A percentile compares a stretch with the other conserved stretches of the same genome.
These are phyloP conservation scores for Netelia melanura DNA, from an alignment of 2,888 invertebrate species.

Conservation along the genomic window DNA sequence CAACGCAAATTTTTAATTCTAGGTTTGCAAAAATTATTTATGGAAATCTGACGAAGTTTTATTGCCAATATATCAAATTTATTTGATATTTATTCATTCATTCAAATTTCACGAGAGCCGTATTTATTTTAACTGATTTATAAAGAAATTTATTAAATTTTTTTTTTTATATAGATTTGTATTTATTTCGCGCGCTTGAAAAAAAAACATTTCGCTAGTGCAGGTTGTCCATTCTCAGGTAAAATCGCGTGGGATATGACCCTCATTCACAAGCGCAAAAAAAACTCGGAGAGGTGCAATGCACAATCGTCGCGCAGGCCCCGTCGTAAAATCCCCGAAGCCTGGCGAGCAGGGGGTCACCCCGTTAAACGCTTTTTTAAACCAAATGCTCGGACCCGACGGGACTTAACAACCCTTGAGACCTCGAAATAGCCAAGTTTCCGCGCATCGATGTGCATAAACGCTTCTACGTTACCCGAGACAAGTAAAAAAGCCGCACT, in stretches of 20 bases:
- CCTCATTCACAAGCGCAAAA: constrained; percentile 50
- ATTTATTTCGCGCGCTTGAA: constrained; percentile 9
- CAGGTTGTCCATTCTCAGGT: constrained; percentile 61
- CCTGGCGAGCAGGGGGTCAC: constrained; percentile 72
- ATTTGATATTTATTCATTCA: not conserved
- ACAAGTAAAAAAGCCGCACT: constrained; percentile 80
- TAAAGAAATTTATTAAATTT: not conserved
- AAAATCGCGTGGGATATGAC: constrained; percentile 22
- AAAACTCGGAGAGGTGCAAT: constrained; percentile 36
- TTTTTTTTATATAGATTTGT: not conserved
- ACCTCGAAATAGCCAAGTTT: constrained; percentile 70
- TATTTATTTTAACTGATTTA: too few species aligned
- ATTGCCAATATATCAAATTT: not conserved
- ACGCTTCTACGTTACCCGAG: constrained; percentile 60
- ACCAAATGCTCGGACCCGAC: constrained; percentile 63
- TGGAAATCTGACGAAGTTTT: not conserved
- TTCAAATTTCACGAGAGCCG: too few species aligned
- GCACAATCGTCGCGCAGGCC: constrained; percentile 46
- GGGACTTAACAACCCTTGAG: constrained; percentile 82
- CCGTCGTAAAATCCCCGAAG: constrained; percentile 65
- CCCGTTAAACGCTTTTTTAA: constrained; percentile 82
- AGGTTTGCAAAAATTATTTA: too few species aligned
- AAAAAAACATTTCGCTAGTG: constrained; percentile 25
- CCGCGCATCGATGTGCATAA: constrained; percentile 58
- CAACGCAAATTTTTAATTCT: too few species aligned